These are phyloP conservation scores for Cartodere bifasciata DNA, from an alignment of 2,888 invertebrate genomes.

Conservation along the genomic window DNA sequence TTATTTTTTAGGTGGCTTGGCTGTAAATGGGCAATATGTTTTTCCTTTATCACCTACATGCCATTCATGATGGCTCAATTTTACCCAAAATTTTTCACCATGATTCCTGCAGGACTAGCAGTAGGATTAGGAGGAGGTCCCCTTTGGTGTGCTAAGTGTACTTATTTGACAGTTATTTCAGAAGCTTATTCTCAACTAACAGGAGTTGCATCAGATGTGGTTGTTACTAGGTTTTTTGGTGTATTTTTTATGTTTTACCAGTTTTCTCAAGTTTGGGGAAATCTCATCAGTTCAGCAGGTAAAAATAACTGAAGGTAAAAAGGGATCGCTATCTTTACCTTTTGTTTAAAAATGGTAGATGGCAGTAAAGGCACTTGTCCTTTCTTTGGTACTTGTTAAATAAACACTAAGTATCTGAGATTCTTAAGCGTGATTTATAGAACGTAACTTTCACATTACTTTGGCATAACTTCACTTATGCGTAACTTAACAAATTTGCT, in stretches of 20 bases:
- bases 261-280: constrained; percentile 92
- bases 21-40: constrained; percentile 78
- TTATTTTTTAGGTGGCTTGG: constrained; percentile 70
- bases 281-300: constrained; percentile 78
- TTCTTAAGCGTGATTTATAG: no score
- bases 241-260: constrained; percentile 95
- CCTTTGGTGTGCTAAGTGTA: constrained; percentile 92
- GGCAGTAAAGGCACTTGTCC: no score
- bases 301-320: constrained; percentile 16
- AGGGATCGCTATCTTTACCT: constrained; percentile 1
- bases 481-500: no score
- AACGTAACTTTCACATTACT: no score
- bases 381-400: no score
- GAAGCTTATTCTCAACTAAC: constrained; percentile 67
- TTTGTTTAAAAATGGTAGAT: no score
- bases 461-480: no score
- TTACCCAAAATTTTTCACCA: constrained; percentile 71
- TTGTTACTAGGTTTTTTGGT: constrained; percentile 86
- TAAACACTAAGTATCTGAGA: no score
- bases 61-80: constrained; percentile 87
- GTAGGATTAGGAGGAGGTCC: constrained; percentile 86
- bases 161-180: constrained; percentile 74
- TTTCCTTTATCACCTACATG: constrained; percentile 80
- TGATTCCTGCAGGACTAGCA: constrained; percentile 71
- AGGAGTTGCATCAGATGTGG: constrained; percentile 55